Percentiles rank a stretch among this genome's conserved stretches.
Conservation (phyloP, 2,113 vertebrate species). For the Thunnus thynnus region DNA sequence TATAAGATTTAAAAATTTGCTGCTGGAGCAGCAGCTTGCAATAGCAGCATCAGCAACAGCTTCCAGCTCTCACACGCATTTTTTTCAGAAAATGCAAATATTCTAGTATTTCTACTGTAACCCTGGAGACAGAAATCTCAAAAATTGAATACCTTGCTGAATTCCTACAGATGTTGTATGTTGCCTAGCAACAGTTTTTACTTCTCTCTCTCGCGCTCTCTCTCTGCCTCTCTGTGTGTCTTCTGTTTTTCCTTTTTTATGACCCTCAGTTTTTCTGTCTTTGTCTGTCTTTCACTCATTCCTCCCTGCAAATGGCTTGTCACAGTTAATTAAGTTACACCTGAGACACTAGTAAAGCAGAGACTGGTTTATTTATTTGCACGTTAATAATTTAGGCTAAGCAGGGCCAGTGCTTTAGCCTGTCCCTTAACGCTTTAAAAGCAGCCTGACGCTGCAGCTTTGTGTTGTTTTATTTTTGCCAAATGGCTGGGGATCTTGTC, state of each 20-base stretch:
- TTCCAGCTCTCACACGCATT: too few relatives aligned
- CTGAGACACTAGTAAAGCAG: constrained; percentile 76
- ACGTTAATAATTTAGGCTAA: constrained; percentile 83
- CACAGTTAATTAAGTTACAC: constrained; percentile 83
- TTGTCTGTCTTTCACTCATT: constrained; percentile 67
- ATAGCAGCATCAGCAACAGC: too few relatives aligned
- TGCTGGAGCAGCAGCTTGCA: too few relatives aligned
- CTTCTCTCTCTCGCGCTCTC: background rate
- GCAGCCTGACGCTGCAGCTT: constrained; percentile 66
- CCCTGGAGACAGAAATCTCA: constrained; percentile 83
- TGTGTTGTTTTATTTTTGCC: constrained; percentile 61
- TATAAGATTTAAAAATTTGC: too few relatives aligned
- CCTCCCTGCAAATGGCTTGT: constrained; percentile 64
- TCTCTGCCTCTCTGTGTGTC: constrained; percentile 51
- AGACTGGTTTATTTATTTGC: constrained; percentile 82
- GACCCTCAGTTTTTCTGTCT: constrained; percentile 62
- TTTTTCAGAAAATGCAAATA: too few relatives aligned
- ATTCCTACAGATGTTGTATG: constrained; percentile 86
- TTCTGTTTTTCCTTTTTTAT: constrained; percentile 55
- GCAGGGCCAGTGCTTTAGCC: constrained; percentile 66
- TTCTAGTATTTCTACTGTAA: constrained; percentile 73
- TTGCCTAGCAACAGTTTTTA: constrained; percentile 87
- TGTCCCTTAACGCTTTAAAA: constrained; percentile 57
- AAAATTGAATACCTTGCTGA: constrained; percentile 83
- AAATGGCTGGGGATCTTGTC: constrained; percentile 57